Evolutionary conservation across 1,140 invertebrate genomes (phyloP).

Genomic region (Ctenoplectra terminalis): DNA sequence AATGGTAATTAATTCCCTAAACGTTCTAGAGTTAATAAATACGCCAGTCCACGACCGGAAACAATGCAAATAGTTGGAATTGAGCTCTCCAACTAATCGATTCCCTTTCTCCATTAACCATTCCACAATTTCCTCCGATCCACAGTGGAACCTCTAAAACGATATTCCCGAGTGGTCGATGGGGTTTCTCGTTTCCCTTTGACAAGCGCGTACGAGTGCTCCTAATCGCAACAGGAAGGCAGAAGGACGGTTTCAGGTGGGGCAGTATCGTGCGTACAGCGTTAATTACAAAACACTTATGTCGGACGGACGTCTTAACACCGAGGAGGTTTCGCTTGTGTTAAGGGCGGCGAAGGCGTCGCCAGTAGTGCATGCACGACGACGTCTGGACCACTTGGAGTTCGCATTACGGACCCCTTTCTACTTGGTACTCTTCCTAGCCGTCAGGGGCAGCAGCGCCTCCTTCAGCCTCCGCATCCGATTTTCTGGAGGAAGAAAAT

Average conservation of each 20-base stretch:
- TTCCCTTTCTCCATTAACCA: no score
- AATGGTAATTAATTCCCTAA: no score
- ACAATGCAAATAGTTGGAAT: no score
- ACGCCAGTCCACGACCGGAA: no score
- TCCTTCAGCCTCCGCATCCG: constrained; percentile 57
- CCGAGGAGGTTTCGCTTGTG: constrained; percentile 17
- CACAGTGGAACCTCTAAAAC: background rate
- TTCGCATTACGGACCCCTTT: constrained; percentile 62
- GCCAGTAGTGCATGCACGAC: constrained; percentile 53
- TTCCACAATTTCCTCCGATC: background rate
- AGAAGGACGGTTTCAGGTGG: background rate
- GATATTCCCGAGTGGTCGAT: background rate
- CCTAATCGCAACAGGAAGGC: constrained; percentile 35
- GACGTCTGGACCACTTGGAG: constrained; percentile 67
- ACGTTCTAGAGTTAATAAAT: no score
- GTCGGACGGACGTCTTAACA: constrained; percentile 50
- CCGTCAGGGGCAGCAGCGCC: constrained; percentile 1
- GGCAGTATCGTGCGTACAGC: constrained; percentile 11
- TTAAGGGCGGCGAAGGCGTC: constrained; percentile 47
- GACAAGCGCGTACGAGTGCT: constrained; percentile 30
- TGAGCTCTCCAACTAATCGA: no score
- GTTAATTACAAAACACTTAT: constrained; percentile 68
- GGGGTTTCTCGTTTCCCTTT: constrained; percentile 40
- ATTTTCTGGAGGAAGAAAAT: constrained; percentile 72
- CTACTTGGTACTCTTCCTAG: constrained; percentile 47